A percentile compares a stretch with the other conserved stretches of the same genome.
Conservation (phyloP, 2,797 vertebrate genomes). For the Lagorchestes hirsutus region DNA sequence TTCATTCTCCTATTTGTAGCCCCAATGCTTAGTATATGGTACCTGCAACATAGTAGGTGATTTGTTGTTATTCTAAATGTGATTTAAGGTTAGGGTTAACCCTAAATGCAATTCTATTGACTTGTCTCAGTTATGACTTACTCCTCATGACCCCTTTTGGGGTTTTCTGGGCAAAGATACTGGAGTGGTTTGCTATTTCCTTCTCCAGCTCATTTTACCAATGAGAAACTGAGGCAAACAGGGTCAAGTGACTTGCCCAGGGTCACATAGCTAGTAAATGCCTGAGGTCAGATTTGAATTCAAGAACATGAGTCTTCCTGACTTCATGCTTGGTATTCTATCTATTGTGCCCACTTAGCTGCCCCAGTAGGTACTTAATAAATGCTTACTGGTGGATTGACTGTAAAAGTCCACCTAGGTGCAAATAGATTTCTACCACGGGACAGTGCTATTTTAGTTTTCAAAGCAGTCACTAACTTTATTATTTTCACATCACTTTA, state of each 20-base stretch:
- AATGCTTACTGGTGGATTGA: background rate
- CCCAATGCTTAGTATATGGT: too few species aligned
- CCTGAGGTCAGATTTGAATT: background rate
- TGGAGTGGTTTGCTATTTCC: background rate
- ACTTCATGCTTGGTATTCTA: background rate
- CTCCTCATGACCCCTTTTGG: background rate
- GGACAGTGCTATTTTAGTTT: slow-evolving; percentile 35
- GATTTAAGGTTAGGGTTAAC: too few species aligned
- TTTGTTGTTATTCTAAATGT: background rate
- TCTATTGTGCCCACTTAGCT: background rate
- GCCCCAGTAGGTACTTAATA: background rate
- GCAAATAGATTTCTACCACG: background rate
- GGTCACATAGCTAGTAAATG: background rate
- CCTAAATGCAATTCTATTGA: background rate
- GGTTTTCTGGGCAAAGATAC: background rate
- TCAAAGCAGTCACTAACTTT: background rate
- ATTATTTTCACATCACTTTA: background rate
- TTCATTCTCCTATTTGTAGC: background rate
- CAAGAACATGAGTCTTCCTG: background rate
- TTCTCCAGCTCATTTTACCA: background rate
- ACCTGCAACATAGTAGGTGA: background rate
- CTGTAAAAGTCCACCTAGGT: background rate
- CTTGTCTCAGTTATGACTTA: background rate
- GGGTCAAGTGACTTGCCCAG: background rate
- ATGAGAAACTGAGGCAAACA: background rate